Base-by-base conservation (phyloP, 2,797 vertebrate genomes). In the Cephalopachus bancanus region DNA sequence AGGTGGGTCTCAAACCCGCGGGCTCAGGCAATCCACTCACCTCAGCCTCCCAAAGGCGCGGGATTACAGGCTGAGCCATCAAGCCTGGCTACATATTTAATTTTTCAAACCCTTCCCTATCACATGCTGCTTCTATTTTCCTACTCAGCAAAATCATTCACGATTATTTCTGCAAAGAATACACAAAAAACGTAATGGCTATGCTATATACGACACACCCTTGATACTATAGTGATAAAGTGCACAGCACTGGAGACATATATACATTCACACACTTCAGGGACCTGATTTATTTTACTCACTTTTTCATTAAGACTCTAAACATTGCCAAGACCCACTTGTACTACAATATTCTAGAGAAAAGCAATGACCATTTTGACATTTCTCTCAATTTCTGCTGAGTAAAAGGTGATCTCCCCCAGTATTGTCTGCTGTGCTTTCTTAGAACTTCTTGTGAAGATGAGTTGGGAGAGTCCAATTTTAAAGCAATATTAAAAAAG, bases 401-500 rank as follows among this genome's bases (percentile, higher is more conserved):
- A n/a, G 19, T 28, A 33, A 94, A 83, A 60, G 1, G 37, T 14
- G 2, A 33, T 44, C 33, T 65, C 1, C 3, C 9, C 16, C 10
- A n/a, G 2, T 28, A 24, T 69, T 78, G 28, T 87, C 76, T 85
- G 28, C 10, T 60, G 30, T 28, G 12, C 9, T 69, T 53, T 93
- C 12, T n/a, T 51, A 28, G 30, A 94, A 89, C 7, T 72, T 55
- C 16, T 57, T 24, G 83, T 49, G 44, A 92, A 81, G 44, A 85
- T 62, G 26, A 14, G 16, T 10, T 85, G 2, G 44, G 30, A 86
- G 12, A 93, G 14, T 44, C 16, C 51, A 64, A 15, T 49, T 55
- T 93, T 59, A 81, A 83, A 84, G 69, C 17, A 24, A 37, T 85
- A 92, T 59, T 76, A 76, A 94, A 91, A 92, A 86, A 67, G 33